Evolutionary conservation across 2,888 invertebrate genomes (phyloP).

Genomic region (Neoaliturus tenellus): DNA sequence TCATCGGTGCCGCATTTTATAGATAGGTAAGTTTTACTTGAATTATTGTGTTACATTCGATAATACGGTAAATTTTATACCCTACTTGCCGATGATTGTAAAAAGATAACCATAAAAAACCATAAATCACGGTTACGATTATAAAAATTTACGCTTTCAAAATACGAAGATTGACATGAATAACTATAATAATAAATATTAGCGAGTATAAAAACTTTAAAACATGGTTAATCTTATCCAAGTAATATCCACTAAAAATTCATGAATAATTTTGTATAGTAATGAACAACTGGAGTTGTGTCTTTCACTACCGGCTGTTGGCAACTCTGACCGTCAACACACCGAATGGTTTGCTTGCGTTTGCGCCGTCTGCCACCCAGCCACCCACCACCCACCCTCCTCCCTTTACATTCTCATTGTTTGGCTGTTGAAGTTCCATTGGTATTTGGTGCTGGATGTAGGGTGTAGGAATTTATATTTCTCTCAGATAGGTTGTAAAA

Average conservation of each 20-base stretch:
- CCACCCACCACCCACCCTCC: neutral
- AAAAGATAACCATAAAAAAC: too few relatives aligned
- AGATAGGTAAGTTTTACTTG: too few relatives aligned
- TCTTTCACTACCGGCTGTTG: neutral
- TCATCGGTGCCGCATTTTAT: constrained; percentile 58
- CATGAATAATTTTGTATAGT: neutral
- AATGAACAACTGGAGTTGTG: neutral
- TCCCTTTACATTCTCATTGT: neutral
- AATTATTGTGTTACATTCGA: too few relatives aligned
- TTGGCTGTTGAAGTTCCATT: neutral
- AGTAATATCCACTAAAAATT: too few relatives aligned
- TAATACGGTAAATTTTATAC: too few relatives aligned
- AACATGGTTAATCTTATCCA: too few relatives aligned
- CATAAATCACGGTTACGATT: too few relatives aligned
- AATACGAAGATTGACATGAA: too few relatives aligned
- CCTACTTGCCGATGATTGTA: too few relatives aligned
- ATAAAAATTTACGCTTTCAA: too few relatives aligned
- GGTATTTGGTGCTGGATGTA: constrained; percentile 9
- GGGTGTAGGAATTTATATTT: neutral
- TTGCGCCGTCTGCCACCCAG: neutral
- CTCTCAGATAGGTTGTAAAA: neutral
- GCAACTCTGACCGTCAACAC: neutral
- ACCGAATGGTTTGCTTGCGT: neutral
- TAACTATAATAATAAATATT: too few relatives aligned
- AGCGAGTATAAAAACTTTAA: too few relatives aligned